These are phyloP conservation scores for Adelphocoris suturalis DNA, from an alignment of 2,888 invertebrate genomes.

Conservation along the genomic window DNA sequence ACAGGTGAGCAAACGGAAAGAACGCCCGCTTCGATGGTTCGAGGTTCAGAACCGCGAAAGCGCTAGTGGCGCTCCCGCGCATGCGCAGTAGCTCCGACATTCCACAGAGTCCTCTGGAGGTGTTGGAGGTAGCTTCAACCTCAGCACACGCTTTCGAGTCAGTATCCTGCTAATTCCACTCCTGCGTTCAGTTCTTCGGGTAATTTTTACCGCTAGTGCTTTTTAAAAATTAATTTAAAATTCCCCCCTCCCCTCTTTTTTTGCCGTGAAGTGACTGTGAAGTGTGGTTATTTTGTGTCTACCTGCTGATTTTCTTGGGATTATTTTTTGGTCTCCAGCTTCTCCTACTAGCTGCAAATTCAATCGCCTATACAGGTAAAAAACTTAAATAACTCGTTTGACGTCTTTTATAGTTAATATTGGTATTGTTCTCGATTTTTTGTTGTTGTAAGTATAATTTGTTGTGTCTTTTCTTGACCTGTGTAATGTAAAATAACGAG, in stretches of 20 bases:
- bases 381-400: not conserved
- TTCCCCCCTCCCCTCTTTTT: not conserved
- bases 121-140: not conserved
- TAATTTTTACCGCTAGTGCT: conserved; percentile 36
- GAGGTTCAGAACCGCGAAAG: conserved; percentile 34
- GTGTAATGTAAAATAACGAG: no score
- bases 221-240: not conserved
- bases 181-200: not conserved
- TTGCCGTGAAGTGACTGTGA: conserved; percentile 33
- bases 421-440: no score
- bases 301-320: conserved; percentile 23
- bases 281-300: conserved; percentile 40
- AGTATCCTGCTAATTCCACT: conserved; percentile 15
- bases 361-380: conserved; percentile 40
- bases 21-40: conserved; percentile 18
- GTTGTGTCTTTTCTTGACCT: no score
- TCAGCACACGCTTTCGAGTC: conserved; percentile 31
- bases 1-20: conserved; percentile 24
- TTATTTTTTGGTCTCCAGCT: not conserved
- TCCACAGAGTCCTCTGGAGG: conserved; percentile 46
- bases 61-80: conserved; percentile 29
- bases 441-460: no score
- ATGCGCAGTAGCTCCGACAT: conserved; percentile 24
- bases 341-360: not conserved
- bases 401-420: no score